Evolutionary conservation across 2,888 invertebrate genomes (phyloP).

Genomic region (Lapara coniferarum): DNA sequence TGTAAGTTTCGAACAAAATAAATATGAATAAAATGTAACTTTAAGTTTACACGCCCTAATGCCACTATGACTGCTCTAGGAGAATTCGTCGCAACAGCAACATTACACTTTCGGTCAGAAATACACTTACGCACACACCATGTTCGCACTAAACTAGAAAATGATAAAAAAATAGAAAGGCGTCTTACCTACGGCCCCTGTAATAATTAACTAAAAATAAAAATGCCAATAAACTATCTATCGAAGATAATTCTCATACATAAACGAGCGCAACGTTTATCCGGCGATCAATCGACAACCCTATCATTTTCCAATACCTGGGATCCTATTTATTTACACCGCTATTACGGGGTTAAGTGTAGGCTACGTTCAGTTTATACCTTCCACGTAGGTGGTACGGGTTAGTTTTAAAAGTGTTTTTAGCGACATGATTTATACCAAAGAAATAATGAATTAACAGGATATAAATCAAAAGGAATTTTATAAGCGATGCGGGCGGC

Average conservation of each 20-base stretch:
- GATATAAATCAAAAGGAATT: background rate
- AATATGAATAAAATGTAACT: too few species aligned
- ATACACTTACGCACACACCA: too few species aligned
- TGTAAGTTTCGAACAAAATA: too few species aligned
- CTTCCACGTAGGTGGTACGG: constrained; percentile 46
- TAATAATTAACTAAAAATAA: constrained; percentile 5
- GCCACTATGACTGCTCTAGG: too few species aligned
- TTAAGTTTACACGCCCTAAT: too few species aligned
- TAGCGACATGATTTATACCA: constrained; percentile 16
- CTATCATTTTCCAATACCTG: constrained; percentile 46
- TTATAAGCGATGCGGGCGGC: background rate
- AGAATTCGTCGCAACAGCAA: too few species aligned
- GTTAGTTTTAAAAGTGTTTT: constrained; percentile 37
- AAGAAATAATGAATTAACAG: background rate
- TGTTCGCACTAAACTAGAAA: too few species aligned
- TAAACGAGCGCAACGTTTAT: constrained; percentile 29
- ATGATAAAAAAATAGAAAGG: too few species aligned
- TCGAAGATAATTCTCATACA: constrained; percentile 25
- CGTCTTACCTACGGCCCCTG: too few species aligned
- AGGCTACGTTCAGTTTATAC: constrained; percentile 62
- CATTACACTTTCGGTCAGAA: too few species aligned
- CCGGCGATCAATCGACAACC: constrained; percentile 42
- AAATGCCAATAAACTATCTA: background rate
- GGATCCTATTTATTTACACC: constrained; percentile 62
- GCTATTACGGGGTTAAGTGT: constrained; percentile 63